A percentile compares a stretch with the other conserved stretches of the same genome.
phyloP scores from a whole-genome alignment of 2,113 vertebrate species.

The Notarius quadriscutis region DNA sequence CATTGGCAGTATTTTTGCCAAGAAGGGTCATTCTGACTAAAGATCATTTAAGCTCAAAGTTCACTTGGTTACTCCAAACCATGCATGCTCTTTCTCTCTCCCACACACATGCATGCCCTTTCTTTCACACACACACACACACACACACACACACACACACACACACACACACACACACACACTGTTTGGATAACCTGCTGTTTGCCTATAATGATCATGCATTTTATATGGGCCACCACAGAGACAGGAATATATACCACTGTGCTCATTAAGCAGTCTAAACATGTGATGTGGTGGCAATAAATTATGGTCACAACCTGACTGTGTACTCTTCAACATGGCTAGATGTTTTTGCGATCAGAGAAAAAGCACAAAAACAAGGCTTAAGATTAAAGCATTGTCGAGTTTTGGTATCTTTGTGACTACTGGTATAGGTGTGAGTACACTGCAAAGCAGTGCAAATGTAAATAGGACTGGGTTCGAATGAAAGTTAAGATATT shows the following conservation, averaged over 20 bases:
- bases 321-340: background rate
- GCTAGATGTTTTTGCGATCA: background rate
- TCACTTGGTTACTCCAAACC: background rate
- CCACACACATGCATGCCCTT: background rate
- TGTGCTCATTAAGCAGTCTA: slow-evolving; percentile 39
- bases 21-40: background rate
- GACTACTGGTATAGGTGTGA: background rate
- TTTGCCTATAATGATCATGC: slow-evolving; percentile 39
- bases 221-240: slow-evolving; percentile 43
- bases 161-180: background rate
- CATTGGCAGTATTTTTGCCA: background rate
- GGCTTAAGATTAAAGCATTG: background rate
- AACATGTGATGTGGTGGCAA: slow-evolving; percentile 24
- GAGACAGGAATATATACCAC: slow-evolving; percentile 29
- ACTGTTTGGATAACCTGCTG: slow-evolving; percentile 19
- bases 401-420: background rate
- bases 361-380: background rate
- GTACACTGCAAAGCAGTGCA: background rate
- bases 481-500: background rate
- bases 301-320: slow-evolving; percentile 7
- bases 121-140: background rate
- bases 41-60: background rate
- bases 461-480: background rate
- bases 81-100: too few species aligned
- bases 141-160: background rate